Percentiles rank a stretch among this genome's conserved stretches.
phyloP scores from a whole-genome alignment of 2,797 vertebrate species.

The Bradypus variegatus region DNA sequence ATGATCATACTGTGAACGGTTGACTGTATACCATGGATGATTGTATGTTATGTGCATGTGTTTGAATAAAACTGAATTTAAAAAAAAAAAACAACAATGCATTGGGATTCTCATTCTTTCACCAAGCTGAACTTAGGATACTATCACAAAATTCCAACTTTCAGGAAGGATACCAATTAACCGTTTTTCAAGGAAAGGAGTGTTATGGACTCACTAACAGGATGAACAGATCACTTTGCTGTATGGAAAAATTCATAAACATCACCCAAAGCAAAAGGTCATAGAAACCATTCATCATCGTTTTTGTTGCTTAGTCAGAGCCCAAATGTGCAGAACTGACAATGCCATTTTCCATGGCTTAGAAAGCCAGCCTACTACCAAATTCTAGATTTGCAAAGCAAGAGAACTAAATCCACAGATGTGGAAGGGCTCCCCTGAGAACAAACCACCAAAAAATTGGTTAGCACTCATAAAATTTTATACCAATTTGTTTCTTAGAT shows the following conservation, averaged over 20 bases:
- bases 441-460: not conserved
- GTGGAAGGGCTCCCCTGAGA: not conserved
- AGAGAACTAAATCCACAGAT: not conserved
- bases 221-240: not conserved
- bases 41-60: too few species aligned
- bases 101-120: not conserved
- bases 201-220: not conserved
- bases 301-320: constrained; percentile 50
- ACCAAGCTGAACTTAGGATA: not conserved
- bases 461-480: constrained; percentile 5
- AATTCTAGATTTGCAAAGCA: constrained; percentile 25
- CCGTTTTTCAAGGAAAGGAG: not conserved
- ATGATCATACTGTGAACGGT: too few species aligned
- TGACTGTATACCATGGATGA: too few species aligned
- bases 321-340: constrained; percentile 28
- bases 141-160: not conserved
- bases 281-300: not conserved
- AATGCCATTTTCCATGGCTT: constrained; percentile 20
- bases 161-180: not conserved
- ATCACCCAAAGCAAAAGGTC: constrained; percentile 32
- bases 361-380: not conserved
- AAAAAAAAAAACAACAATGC: constrained; percentile 4
- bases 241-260: constrained; percentile 21
- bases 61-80: too few species aligned
- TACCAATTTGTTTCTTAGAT: not conserved